Evolutionary conservation across 2,113 vertebrate genomes (phyloP).

Genomic region (Odontesthes bonariensis): DNA sequence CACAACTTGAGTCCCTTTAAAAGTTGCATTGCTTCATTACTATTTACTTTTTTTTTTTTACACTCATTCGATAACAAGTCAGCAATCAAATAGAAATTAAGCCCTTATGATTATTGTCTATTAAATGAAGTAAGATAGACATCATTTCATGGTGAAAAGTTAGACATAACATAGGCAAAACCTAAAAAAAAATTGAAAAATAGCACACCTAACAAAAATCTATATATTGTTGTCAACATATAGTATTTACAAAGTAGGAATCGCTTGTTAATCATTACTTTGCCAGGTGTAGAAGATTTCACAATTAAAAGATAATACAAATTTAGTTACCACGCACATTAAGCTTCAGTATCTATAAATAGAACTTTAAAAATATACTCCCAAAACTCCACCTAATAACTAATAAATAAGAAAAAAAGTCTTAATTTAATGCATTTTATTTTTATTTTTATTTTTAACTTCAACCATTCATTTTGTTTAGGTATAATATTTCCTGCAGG

Average conservation of each 20-base stretch:
- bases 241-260: slow-evolving; percentile 70
- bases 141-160: slow-evolving; percentile 53
- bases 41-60: slow-evolving; percentile 66
- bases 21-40: slow-evolving; percentile 54
- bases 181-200: slow-evolving; percentile 71
- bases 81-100: slow-evolving; percentile 40
- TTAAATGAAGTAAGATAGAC: slow-evolving; percentile 45
- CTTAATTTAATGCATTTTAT: slow-evolving; percentile 83
- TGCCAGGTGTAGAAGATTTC: slow-evolving; percentile 72
- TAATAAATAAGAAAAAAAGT: slow-evolving; percentile 84
- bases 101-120: slow-evolving; percentile 35
- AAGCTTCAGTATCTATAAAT: slow-evolving; percentile 81
- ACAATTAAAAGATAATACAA: slow-evolving; percentile 72
- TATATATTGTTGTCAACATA: slow-evolving; percentile 74
- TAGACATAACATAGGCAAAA: slow-evolving; percentile 65
- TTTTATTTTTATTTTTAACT: too few relatives aligned
- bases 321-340: slow-evolving; percentile 72
- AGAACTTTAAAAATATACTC: slow-evolving; percentile 74
- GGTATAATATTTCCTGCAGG: slow-evolving; percentile 69
- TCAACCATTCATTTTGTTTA: slow-evolving; percentile 64
- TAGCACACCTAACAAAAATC: slow-evolving; percentile 74
- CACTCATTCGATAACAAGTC: slow-evolving; percentile 63
- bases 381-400: slow-evolving; percentile 70
- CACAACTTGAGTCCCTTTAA: slow-evolving; percentile 58
- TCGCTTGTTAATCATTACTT: slow-evolving; percentile 55